Evolutionary conservation across 1,140 invertebrate genomes (phyloP), one percentile per base, ranked within the genome.

Genomic region (Lycorma delicatula): DNA sequence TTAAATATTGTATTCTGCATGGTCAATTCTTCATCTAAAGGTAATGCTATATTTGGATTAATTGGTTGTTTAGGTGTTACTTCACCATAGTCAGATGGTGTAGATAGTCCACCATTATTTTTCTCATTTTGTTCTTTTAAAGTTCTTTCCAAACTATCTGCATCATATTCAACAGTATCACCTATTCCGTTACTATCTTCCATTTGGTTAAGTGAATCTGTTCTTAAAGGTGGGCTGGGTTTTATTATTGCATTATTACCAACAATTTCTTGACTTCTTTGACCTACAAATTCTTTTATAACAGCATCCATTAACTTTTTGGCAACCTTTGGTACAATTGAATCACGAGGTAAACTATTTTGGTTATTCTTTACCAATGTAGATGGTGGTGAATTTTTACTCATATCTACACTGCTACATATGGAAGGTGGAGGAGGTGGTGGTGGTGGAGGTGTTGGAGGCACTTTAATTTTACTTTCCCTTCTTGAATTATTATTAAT

Each of bases 1-100:
- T 81, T 77, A 34, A 78, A 72, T 1, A 87, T 78, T 1, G 83
- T 82, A 67, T 87, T 87, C 58, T 78, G 76, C 74, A 87, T 86
- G 3, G 85, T 87, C 56, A 88, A 68, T 70, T 88, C 85, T 72
- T 89, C 86, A 63, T 87, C 85, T 69, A 87, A 75, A 0, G 85
- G 85, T 50, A 87, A 63, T 1, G 79, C 18, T 7, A 25, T 28
- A 31, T 48, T 48, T 20, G 22, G 9, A 18, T 34, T 53, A 11
- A 18, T 78, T 50, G 83, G 85, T 27, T 84, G 65, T 47, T 80
- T 81, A 1, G 84, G 83, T 65, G 27, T 44, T 12, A 55, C n/a
- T 23, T 48, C 55, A 29, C 48, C 71, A 64, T 80, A 83, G 18
- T 86, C 82, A 0, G 80, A 79, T 0, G 83, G 81, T 7, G 78